A percentile compares a stretch with the other conserved stretches of the same genome.
These are phyloP conservation scores for Onychorhynchus coronatus DNA, from an alignment of 2,113 vertebrate species.

Conservation along the genomic window DNA sequence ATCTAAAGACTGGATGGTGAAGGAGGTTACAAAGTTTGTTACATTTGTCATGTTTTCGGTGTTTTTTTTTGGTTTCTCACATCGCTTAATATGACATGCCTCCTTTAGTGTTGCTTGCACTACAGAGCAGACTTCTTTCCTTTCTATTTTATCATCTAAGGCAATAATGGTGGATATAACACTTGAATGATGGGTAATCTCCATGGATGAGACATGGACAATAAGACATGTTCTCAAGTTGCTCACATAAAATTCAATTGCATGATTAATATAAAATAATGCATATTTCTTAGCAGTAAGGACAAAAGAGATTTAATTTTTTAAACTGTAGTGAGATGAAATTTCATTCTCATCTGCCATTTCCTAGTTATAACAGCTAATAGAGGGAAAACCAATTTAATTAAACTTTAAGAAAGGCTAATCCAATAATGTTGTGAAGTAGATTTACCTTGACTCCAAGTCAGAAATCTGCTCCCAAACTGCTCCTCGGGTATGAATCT, in stretches of 20 bases:
- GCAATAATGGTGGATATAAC: neutral
- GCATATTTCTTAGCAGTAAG: neutral
- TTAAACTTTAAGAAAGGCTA: constrained; percentile 18
- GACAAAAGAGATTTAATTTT: constrained; percentile 3
- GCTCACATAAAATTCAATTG: neutral
- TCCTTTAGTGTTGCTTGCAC: neutral
- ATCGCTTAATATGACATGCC: fast-evolving
- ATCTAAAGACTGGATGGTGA: neutral
- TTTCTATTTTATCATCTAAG: neutral
- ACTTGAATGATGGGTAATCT: neutral
- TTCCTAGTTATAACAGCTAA: neutral
- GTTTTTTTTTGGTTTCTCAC: neutral
- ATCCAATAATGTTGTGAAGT: neutral
- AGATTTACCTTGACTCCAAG: constrained; percentile 1
- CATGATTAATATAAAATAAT: neutral
- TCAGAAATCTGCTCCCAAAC: neutral
- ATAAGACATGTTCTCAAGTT: neutral
- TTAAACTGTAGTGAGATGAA: neutral
- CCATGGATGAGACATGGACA: neutral
- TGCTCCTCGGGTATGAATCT: neutral
- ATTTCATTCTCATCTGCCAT: neutral
- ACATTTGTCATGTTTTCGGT: fast-evolving
- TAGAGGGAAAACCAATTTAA: constrained; percentile 11
- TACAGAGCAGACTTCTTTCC: neutral
- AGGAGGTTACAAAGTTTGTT: neutral